Evolutionary conservation across 1,140 invertebrate genomes (phyloP).

Genomic region (Diabrotica virgifera): DNA sequence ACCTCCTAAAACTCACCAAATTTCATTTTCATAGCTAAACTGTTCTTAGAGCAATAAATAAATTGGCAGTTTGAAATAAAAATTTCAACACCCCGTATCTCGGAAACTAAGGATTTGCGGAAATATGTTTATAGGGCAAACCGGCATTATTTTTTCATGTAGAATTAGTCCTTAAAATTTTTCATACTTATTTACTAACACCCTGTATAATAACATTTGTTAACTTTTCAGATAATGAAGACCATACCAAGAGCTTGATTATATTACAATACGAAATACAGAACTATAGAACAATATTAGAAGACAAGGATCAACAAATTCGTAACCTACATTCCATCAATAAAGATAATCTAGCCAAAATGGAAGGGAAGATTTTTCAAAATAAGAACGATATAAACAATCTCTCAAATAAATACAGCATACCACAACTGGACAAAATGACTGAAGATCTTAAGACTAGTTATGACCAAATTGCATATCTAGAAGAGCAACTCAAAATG

Average conservation of each 20-base stretch:
- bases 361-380: slow-evolving; percentile 37
- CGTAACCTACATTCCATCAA: slow-evolving; percentile 30
- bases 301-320: slow-evolving; percentile 37
- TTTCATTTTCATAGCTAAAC: too few relatives aligned
- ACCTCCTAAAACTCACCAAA: too few relatives aligned
- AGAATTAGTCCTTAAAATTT: too few relatives aligned
- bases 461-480: slow-evolving; percentile 26
- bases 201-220: neutral
- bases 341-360: slow-evolving; percentile 35
- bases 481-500: slow-evolving; percentile 16
- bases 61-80: too few relatives aligned
- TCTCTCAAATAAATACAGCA: slow-evolving; percentile 37
- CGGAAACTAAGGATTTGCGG: too few relatives aligned
- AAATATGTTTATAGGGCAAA: too few relatives aligned
- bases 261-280: slow-evolving; percentile 37
- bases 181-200: too few relatives aligned
- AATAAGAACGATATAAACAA: slow-evolving; percentile 37
- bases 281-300: slow-evolving; percentile 29
- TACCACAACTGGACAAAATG: slow-evolving; percentile 37
- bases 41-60: too few relatives aligned
- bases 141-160: too few relatives aligned
- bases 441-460: slow-evolving; percentile 36
- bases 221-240: slow-evolving; percentile 31
- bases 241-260: slow-evolving; percentile 32
- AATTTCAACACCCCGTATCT: too few relatives aligned